Base-by-base conservation (phyloP, 1,140 invertebrate genomes). In the Caenorhabditis inopinata region DNA sequence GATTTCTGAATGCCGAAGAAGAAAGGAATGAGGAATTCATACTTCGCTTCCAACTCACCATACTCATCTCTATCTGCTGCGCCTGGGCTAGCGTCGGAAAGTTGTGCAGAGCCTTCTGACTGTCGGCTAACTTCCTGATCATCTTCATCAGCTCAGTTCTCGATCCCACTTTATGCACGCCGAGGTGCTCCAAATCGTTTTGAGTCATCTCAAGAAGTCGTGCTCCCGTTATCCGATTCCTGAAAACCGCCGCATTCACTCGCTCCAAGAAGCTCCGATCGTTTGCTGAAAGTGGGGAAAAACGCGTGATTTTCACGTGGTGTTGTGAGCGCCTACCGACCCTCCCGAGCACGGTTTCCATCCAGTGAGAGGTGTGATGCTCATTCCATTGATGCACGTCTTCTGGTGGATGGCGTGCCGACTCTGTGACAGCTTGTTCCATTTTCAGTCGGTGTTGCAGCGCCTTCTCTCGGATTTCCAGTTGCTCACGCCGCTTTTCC, bases 121-220 rank as follows among this genome's bases (percentile, higher is more conserved):
- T 45, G 18, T 47, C 78, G 18, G 16, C 38, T 32, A 79, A 42
- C 45, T 74, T 51, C 29, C 62, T 73, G 2, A 79, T 58, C 29
- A 32, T 45, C 21, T 42, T 47, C 23, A 82, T 78, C 29, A 85
- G 27, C 47, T 83, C 79, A 35, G 53, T 78, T 45, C 84, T 25
- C 21, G 82, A 77, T 27, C 82, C 78, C n/a, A 84, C 79, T 48
- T 81, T 82, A 47, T 85, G 75, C 21, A 86, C 53, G 14, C 84
- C 85, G 16, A 86, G 78, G 25, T 76, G 46, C 38, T 87, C 83
- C 29, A 86, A 78, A 81, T 86, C 85, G 45, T 83, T 84, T 46
- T 84, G 83, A 9, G 85, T 84, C 58, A 86, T 82, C 73, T 85
- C 76, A 9, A 86, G 32, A 16, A 86, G 74, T 46, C 85, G 58